Conservation (phyloP, 1,140 invertebrate species). For the Acromyrmex echinatior region DNA sequence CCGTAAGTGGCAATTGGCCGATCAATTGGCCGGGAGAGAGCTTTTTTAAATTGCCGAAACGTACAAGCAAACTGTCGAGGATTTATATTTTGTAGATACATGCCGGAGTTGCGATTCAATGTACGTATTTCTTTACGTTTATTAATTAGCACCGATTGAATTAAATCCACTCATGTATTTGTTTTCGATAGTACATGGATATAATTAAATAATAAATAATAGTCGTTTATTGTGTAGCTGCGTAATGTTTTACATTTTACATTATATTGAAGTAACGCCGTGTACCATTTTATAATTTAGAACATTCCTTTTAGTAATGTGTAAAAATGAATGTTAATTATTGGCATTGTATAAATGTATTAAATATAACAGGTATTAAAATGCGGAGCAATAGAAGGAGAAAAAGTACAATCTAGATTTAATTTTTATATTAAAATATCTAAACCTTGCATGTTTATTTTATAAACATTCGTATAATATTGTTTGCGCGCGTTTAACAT, state of each 20-base stretch:
- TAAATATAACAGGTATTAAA: neutral
- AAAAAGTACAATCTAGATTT: no score
- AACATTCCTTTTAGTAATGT: neutral
- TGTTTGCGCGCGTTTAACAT: neutral
- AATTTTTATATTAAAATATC: neutral
- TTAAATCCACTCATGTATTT: neutral
- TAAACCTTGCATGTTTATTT: neutral
- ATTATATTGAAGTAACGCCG: no score
- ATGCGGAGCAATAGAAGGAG: neutral
- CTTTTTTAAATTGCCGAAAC: slow-evolving; percentile 28
- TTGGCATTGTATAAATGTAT: no score
- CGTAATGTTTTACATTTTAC: neutral
- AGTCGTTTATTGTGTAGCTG: neutral
- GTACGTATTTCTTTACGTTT: neutral
- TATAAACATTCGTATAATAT: neutral
- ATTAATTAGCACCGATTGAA: neutral
- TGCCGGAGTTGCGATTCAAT: neutral
- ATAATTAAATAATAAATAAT: neutral
- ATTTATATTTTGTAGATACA: slow-evolving; percentile 30
- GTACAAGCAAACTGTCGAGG: neutral
- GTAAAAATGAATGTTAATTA: neutral
- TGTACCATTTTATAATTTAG: neutral
- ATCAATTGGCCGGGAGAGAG: slow-evolving; percentile 40
- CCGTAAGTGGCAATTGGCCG: slow-evolving; percentile 48
- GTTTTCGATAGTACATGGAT: neutral